Conservation (phyloP, 2,113 vertebrate species). For the cattle (Bos taurus) region DNA sequence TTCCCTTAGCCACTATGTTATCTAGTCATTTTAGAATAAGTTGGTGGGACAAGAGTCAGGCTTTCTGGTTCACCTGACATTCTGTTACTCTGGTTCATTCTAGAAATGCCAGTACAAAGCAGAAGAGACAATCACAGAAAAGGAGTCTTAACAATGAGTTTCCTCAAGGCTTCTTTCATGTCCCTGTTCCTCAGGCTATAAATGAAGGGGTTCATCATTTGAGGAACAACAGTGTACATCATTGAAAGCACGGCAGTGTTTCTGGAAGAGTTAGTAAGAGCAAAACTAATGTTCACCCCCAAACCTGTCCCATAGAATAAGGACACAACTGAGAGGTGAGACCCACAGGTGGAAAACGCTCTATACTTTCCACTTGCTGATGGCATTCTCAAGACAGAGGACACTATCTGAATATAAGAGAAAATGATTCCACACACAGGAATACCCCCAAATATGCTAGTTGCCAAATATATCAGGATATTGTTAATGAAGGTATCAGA, state of each 20-base stretch:
- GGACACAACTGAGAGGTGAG: slow-evolving; percentile 14
- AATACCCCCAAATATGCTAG: neutral
- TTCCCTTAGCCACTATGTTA: too few species aligned
- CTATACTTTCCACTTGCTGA: neutral
- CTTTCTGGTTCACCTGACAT: neutral
- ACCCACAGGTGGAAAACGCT: slow-evolving; percentile 25
- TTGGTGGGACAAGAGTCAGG: neutral
- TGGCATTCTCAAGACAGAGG: neutral
- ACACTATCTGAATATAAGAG: neutral
- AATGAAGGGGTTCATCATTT: slow-evolving; percentile 25
- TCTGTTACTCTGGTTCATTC: neutral
- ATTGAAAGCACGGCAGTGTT: neutral
- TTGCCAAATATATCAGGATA: neutral
- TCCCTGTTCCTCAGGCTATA: slow-evolving; percentile 45
- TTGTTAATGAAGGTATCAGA: neutral
- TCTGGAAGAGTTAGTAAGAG: neutral
- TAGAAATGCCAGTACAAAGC: neutral
- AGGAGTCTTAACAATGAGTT: neutral
- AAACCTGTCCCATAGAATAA: slow-evolving; percentile 5
- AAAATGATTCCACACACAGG: neutral
- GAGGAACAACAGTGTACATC: neutral
- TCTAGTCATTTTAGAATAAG: neutral
- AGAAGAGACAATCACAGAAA: neutral
- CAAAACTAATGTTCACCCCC: neutral
- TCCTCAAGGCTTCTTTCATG: neutral